Evolutionary conservation across 1,140 invertebrate genomes (phyloP).

Genomic region (Acyrthosiphon pisum): DNA sequence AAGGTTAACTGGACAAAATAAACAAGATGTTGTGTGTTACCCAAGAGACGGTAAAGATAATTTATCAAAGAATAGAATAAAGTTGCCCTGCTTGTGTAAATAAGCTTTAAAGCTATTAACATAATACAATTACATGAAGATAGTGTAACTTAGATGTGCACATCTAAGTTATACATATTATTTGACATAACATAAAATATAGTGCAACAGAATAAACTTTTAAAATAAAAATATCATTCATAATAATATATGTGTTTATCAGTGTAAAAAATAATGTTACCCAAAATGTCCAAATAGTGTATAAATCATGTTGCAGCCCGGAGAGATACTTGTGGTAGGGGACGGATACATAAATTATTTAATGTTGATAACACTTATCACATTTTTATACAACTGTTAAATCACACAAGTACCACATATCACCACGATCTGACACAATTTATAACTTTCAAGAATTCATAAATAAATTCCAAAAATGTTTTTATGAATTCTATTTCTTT

Average conservation of each 20-base stretch:
- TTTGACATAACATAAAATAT: background rate
- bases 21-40: background rate
- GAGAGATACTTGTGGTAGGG: background rate
- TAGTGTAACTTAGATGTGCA: no score
- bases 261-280: background rate
- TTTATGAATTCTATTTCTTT: background rate
- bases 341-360: conserved; percentile 3
- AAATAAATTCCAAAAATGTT: background rate
- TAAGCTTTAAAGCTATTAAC: background rate
- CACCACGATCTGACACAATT: background rate
- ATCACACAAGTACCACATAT: no score
- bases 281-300: background rate
- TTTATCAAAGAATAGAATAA: background rate
- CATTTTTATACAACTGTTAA: conserved; percentile 21
- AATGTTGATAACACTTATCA: conserved; percentile 26
- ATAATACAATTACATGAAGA: background rate
- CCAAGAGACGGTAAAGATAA: background rate
- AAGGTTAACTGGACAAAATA: background rate
- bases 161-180: background rate
- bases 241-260: conserved; percentile 33
- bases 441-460: conserved; percentile 14
- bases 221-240: background rate
- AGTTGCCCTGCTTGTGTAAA: background rate
- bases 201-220: background rate
- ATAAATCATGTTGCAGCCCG: background rate